Conservation (phyloP, 2,888 invertebrate genomes). For the Tetramorium bicarinatum region DNA sequence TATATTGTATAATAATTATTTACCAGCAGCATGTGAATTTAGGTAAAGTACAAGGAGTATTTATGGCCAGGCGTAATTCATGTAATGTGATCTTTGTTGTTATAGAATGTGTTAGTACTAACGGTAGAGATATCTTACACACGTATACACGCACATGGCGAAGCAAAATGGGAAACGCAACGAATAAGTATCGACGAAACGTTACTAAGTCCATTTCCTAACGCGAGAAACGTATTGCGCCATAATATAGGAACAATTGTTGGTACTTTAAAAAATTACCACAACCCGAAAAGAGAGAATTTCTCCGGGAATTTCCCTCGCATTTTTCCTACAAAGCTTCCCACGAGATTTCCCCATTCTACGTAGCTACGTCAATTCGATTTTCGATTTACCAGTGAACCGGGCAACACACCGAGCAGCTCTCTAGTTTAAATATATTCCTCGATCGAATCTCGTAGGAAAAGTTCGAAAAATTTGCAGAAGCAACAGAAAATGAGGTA, state of each 20-base stretch:
- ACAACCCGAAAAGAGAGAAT: neutral
- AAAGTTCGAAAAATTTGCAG: neutral
- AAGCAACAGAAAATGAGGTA: slow-evolving; percentile 21
- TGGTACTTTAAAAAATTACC: slow-evolving; percentile 27
- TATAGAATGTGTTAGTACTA: neutral
- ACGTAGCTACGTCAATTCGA: slow-evolving; percentile 29
- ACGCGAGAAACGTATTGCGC: slow-evolving; percentile 16
- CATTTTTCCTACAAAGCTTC: neutral
- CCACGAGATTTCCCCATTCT: neutral
- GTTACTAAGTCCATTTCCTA: slow-evolving; percentile 3
- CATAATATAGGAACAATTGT: slow-evolving; percentile 28
- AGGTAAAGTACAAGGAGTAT: neutral
- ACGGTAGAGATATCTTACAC: neutral
- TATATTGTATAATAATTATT: slow-evolving; percentile 2
- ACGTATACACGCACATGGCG: no score
- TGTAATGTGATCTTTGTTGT: neutral
- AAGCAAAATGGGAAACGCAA: neutral
- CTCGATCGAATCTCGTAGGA: slow-evolving; percentile 2
- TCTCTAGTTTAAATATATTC: neutral
- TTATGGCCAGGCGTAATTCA: neutral
- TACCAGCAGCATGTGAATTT: slow-evolving; percentile 13
- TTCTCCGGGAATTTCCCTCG: slow-evolving; percentile 8
- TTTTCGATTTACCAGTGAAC: slow-evolving; percentile 35
- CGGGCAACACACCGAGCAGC: neutral
- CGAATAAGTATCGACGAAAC: slow-evolving; percentile 27